These are phyloP conservation scores for Metallyticus violacea DNA, from an alignment of 2,888 invertebrate species.

Conservation along the genomic window DNA sequence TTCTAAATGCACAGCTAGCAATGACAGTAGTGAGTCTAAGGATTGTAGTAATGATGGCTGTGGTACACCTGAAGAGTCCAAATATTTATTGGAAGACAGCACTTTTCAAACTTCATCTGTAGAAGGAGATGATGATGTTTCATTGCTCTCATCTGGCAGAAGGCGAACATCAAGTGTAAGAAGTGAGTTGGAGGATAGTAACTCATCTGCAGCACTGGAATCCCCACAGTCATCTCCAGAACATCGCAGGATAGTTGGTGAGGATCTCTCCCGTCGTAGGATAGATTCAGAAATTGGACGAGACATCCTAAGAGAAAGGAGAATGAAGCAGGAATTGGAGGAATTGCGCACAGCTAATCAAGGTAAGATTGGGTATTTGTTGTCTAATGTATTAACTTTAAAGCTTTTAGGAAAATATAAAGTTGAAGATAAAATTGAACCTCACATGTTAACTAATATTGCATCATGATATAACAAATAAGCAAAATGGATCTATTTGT, in stretches of 20 bases:
- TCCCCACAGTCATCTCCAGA: conserved; percentile 14
- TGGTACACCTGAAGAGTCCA: background rate
- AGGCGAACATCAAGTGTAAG: background rate
- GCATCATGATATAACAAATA: too few relatives aligned
- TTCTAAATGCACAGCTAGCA: background rate
- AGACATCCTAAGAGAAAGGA: conserved; percentile 49
- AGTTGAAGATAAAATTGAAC: too few relatives aligned
- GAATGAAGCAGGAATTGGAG: conserved; percentile 48
- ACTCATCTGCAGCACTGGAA: background rate
- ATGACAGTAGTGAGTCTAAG: background rate
- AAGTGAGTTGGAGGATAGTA: background rate
- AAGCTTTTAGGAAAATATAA: too few relatives aligned
- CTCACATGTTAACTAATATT: too few relatives aligned
- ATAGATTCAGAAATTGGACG: conserved; percentile 52
- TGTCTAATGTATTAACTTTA: too few relatives aligned
- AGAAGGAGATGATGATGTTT: background rate
- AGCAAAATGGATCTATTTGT: too few relatives aligned
- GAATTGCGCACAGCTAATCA: conserved; percentile 24
- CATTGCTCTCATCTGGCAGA: background rate
- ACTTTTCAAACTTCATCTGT: background rate
- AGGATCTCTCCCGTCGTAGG: conserved; percentile 39
- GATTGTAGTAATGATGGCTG: background rate
- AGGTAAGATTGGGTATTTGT: too few relatives aligned
- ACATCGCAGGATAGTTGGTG: background rate
- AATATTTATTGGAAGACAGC: background rate